Base-by-base conservation (phyloP, 2,797 vertebrate genomes). In the Microctenopoma stevenorrisi region DNA sequence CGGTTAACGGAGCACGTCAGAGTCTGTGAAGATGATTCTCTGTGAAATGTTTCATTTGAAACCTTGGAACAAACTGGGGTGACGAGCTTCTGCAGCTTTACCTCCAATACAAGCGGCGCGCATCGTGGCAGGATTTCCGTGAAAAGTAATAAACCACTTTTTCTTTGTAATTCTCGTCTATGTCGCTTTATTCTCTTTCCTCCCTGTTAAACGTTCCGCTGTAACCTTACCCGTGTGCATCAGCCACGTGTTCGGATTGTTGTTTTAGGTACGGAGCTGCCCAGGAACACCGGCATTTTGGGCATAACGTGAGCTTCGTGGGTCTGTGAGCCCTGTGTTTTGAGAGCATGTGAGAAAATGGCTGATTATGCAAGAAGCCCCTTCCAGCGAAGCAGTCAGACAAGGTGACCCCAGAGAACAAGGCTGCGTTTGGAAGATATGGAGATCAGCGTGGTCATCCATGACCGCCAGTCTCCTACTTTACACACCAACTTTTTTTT, bases 391-490 rank as follows among this genome's bases (percentile, higher is more conserved):
- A 64, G 84, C 79, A 83, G 74, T 84, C 80, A 81, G 81, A 88
- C 89, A 92, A 91, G 87, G 92, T 91, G 83, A 93, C 91, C 89
- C 87, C 72, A 52, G 89, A 91, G 92, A 90, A 84, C 59, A 15
- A 68, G 83, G 79, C 93, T 94, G 93, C 78, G 76, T 81, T 83
- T 61, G 76, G 80, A 81, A 93, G 93, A 94, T 94, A 94, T 88
- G 90, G 88, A 93, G 92, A 92, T 94, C 92, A 93, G 89, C 2
- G 76, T 81, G 88, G 84, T 90, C 87, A 90, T 87, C 92, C 89
- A 80, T 92, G 90, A 92, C 91, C 46, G 73, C 68, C 84, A 54
- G 57, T 35, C 70, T 75, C 63, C 47, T 44, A 64, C 65, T 84
- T 62, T 66, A 50, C 64, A 67, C 58, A 52, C 51, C 40, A n/a